phyloP scores from a whole-genome alignment of 2,113 vertebrate species.

The Pseudorhombus dupliciocellatus region DNA sequence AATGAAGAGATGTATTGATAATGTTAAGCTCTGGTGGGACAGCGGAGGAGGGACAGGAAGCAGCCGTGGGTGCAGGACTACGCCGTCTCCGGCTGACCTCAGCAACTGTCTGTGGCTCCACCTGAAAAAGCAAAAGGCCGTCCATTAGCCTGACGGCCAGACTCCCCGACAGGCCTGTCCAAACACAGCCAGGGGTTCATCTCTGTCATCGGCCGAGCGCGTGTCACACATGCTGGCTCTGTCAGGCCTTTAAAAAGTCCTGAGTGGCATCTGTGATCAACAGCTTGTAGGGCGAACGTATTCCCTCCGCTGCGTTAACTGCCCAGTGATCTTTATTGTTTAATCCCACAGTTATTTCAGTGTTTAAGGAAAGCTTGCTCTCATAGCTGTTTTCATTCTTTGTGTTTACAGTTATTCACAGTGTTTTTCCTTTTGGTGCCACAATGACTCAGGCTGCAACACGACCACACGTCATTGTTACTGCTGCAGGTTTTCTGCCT shows the following conservation, averaged over 20 bases:
- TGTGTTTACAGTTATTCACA: too few relatives aligned
- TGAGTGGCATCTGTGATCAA: conserved; percentile 3
- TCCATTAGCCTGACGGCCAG: conserved; percentile 24
- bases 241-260: background rate
- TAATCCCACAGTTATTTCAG: background rate
- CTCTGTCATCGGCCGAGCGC: conserved; percentile 26
- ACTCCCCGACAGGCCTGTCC: conserved; percentile 38
- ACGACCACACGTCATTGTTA: too few relatives aligned
- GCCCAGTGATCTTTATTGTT: background rate
- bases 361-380: too few relatives aligned
- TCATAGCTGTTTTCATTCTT: too few relatives aligned
- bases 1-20: conserved; percentile 6
- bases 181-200: conserved; percentile 47
- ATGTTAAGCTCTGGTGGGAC: background rate
- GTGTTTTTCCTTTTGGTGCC: too few relatives aligned
- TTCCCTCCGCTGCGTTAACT: background rate
- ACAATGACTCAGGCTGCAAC: too few relatives aligned
- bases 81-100: conserved; percentile 50
- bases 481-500: too few relatives aligned
- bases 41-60: conserved; percentile 18
- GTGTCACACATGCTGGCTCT: conserved; percentile 32
- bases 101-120: conserved; percentile 58
- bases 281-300: background rate
- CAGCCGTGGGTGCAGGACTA: conserved; percentile 13
- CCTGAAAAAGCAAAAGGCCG: conserved; percentile 69